phyloP scores from a whole-genome alignment of 2,888 invertebrate species.

The Rapana venosa region DNA sequence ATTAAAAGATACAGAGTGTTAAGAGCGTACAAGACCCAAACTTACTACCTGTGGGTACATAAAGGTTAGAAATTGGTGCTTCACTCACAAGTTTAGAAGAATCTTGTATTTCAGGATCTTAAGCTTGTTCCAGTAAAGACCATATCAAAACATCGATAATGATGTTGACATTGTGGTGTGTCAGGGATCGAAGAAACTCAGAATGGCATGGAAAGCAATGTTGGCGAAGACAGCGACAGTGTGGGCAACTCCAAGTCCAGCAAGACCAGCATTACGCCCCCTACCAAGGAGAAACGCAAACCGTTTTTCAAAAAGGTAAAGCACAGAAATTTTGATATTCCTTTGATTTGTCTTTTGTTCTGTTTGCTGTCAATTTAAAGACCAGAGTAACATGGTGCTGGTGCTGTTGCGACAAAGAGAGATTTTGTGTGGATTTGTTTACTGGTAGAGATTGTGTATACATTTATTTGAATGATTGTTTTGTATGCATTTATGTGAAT shows the following conservation, averaged over 20 bases:
- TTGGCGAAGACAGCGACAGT: slow-evolving; percentile 95
- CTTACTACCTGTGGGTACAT: too few relatives aligned
- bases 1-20: too few relatives aligned
- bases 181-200: slow-evolving; percentile 77
- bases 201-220: slow-evolving; percentile 79
- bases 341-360: background rate
- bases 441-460: too few relatives aligned
- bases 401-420: too few relatives aligned
- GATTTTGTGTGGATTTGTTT: too few relatives aligned
- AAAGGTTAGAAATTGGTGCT: too few relatives aligned
- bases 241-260: slow-evolving; percentile 86
- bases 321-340: background rate
- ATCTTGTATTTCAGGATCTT: too few relatives aligned
- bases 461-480: background rate
- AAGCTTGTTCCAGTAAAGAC: too few relatives aligned
- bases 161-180: background rate
- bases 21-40: too few relatives aligned
- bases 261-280: slow-evolving; percentile 83
- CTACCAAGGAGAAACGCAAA: slow-evolving; percentile 97
- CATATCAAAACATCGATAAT: too few relatives aligned
- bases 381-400: background rate
- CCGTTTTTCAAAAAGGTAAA: slow-evolving; percentile 96
- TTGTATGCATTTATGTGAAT: background rate
- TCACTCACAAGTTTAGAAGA: too few relatives aligned
- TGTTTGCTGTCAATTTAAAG: background rate